Percentiles rank a stretch among this genome's conserved stretches.
phyloP scores from a whole-genome alignment of 2,888 invertebrate species.

The Diadromus collaris region DNA sequence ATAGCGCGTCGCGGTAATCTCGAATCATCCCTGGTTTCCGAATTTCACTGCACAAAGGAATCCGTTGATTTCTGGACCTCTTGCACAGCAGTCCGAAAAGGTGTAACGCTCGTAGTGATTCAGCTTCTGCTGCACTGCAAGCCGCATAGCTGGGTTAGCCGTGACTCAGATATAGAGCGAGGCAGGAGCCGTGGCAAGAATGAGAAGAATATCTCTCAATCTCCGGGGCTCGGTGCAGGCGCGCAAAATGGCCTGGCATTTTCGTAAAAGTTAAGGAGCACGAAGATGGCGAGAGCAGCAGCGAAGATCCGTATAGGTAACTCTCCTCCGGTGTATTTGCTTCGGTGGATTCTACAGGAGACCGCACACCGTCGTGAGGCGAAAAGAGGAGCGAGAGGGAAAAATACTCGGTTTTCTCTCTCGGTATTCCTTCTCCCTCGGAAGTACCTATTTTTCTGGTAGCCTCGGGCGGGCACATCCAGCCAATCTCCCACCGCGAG shows the following conservation, averaged over 20 bases:
- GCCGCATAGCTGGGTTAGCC: not conserved
- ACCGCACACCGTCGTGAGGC: not conserved
- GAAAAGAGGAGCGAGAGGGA: constrained; percentile 18
- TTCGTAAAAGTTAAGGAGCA: constrained; percentile 69
- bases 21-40: too few relatives aligned
- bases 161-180: not conserved
- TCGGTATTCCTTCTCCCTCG: constrained; percentile 11
- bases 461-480: constrained; percentile 17
- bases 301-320: constrained; percentile 44
- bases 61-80: not conserved
- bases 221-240: constrained; percentile 38
- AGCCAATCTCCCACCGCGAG: constrained; percentile 11
- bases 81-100: not conserved
- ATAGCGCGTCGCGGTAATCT: too few relatives aligned
- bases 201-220: constrained; percentile 56
- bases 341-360: not conserved
- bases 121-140: constrained; percentile 5
- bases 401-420: constrained; percentile 8
- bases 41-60: not conserved
- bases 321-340: constrained; percentile 22
- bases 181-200: constrained; percentile 19
- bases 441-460: constrained; percentile 48
- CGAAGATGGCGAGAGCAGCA: constrained; percentile 48
- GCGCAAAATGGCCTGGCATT: constrained; percentile 55
- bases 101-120: not conserved